phyloP scores from a whole-genome alignment of 1,140 invertebrate species.

The Macrocentrus cingulum region DNA sequence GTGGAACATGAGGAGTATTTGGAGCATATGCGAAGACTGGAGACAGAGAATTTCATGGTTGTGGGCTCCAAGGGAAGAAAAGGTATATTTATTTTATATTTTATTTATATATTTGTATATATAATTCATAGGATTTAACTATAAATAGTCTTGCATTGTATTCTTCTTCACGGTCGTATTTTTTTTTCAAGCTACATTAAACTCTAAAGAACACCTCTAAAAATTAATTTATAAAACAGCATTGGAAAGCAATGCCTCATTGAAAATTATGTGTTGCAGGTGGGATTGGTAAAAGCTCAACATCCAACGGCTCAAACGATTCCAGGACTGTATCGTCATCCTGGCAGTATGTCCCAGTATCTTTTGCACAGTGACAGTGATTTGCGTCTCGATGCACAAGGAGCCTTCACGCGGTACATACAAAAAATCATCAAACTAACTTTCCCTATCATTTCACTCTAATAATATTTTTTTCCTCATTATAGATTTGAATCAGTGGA shows the following conservation, averaged over 20 bases:
- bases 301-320: slow-evolving; percentile 54
- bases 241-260: slow-evolving; percentile 1
- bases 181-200: too few relatives aligned
- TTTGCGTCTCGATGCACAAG: slow-evolving; percentile 51
- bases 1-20: slow-evolving; percentile 47
- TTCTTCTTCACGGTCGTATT: too few relatives aligned
- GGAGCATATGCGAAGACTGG: slow-evolving; percentile 56
- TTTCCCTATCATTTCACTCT: not conserved
- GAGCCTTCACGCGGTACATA: slow-evolving; percentile 52
- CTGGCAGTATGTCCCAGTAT: slow-evolving; percentile 47
- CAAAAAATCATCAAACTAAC: not conserved
- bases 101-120: not conserved
- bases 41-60: slow-evolving; percentile 52
- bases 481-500: slow-evolving; percentile 54
- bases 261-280: slow-evolving; percentile 36
- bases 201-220: slow-evolving; percentile 10
- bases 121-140: too few relatives aligned
- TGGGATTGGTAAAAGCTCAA: slow-evolving; percentile 55
- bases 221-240: not conserved
- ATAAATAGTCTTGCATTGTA: too few relatives aligned
- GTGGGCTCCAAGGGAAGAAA: slow-evolving; percentile 55
- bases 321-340: slow-evolving; percentile 49
- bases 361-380: slow-evolving; percentile 55
- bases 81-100: slow-evolving; percentile 39
- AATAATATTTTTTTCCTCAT: slow-evolving; percentile 4